These are phyloP conservation scores for Netta rufina DNA, from an alignment of 2,797 vertebrate species.

Conservation along the genomic window DNA sequence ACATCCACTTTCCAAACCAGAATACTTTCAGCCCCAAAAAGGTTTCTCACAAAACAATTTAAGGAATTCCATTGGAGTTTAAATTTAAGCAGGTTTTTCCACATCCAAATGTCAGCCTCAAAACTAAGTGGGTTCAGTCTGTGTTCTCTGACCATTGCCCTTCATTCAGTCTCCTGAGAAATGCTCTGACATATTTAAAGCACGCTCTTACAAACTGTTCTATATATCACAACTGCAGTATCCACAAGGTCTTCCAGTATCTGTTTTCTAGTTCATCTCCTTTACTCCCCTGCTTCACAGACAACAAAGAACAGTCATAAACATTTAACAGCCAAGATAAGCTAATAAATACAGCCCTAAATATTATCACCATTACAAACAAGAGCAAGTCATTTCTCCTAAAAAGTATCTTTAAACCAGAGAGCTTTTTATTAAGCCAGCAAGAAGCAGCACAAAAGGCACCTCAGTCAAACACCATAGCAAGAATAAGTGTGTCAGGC, in stretches of 20 bases:
- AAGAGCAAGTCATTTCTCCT: conserved; percentile 36
- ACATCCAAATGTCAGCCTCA: neutral
- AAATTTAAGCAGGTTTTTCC: neutral
- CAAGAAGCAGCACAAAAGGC: conserved; percentile 42
- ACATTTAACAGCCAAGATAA: conserved; percentile 70
- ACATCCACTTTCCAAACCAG: neutral
- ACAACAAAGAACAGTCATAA: conserved; percentile 71
- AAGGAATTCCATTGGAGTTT: neutral
- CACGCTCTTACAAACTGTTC: conserved; percentile 5
- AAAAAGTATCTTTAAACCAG: conserved; percentile 9
- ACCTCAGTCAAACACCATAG: neutral
- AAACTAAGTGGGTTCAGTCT: conserved; percentile 1
- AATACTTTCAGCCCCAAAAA: neutral
- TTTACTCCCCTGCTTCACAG: conserved; percentile 52
- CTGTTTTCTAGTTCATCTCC: conserved; percentile 42
- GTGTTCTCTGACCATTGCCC: neutral
- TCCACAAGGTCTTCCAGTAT: conserved; percentile 49
- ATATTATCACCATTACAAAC: conserved; percentile 57
- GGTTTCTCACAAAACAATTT: neutral
- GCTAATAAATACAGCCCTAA: conserved; percentile 74
- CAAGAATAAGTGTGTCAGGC: neutral
- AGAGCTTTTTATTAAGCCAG: conserved; percentile 54
- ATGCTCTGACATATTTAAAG: conserved; percentile 33
- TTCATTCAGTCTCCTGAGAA: conserved; percentile 13
- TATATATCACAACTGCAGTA: conserved; percentile 26